phyloP scores from a whole-genome alignment of 1,140 invertebrate species.

The Eriosoma lanigerum region DNA sequence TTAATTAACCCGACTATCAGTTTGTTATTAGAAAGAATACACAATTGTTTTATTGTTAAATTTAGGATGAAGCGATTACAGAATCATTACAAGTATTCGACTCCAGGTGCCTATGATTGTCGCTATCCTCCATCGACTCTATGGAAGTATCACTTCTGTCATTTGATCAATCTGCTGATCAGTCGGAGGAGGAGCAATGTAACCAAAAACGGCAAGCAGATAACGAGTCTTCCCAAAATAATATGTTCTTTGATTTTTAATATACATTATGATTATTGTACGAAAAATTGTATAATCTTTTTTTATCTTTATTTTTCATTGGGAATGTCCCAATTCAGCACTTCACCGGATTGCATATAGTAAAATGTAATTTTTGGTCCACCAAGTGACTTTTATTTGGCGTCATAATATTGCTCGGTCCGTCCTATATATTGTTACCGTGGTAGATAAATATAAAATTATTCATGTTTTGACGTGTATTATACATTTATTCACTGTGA shows the following conservation, averaged over 20 bases:
- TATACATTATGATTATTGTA: neutral
- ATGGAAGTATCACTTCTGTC: conserved; percentile 46
- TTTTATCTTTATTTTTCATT: neutral
- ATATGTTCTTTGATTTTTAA: conserved; percentile 41
- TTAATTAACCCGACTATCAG: too few species aligned
- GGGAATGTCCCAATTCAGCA: neutral
- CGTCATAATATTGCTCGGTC: conserved; percentile 40
- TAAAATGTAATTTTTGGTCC: neutral
- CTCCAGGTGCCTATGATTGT: conserved; percentile 41
- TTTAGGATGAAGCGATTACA: conserved; percentile 34
- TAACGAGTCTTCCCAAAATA: conserved; percentile 46
- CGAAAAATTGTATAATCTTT: neutral
- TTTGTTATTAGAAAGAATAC: neutral
- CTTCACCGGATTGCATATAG: neutral
- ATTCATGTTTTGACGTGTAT: neutral
- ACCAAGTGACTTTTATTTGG: neutral
- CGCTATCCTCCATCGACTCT: conserved; percentile 43
- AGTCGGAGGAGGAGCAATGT: conserved; percentile 26
- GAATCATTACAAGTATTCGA: conserved; percentile 43
- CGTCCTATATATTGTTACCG: conserved; percentile 47
- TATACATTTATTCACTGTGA: neutral
- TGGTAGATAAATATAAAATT: neutral
- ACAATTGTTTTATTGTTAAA: neutral
- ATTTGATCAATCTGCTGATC: conserved; percentile 9
- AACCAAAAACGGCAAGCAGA: neutral